phyloP scores from a whole-genome alignment of 2,888 invertebrate genomes.

The Bursaphelenchus okinawaensis region DNA sequence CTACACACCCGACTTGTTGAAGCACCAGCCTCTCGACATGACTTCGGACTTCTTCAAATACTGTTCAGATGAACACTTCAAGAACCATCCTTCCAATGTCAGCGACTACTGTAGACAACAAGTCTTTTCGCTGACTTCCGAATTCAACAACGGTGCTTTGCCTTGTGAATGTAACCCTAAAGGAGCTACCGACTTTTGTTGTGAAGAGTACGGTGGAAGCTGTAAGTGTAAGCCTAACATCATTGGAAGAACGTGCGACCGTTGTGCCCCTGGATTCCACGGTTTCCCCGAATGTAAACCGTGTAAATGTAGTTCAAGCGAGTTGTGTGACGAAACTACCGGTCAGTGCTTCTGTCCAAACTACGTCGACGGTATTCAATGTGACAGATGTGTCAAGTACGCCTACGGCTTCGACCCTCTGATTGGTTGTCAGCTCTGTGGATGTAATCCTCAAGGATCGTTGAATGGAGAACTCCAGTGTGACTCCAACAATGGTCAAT shows the following conservation, averaged over 20 bases:
- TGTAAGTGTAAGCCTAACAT: slow-evolving; percentile 86
- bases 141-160: slow-evolving; percentile 87
- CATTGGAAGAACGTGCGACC: slow-evolving; percentile 77
- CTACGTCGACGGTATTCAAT: slow-evolving; percentile 79
- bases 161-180: slow-evolving; percentile 78
- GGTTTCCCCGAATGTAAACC: slow-evolving; percentile 83
- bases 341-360: slow-evolving; percentile 89
- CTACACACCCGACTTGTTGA: slow-evolving; percentile 41
- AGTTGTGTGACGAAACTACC: slow-evolving; percentile 79
- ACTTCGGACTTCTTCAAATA: slow-evolving; percentile 76
- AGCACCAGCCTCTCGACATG: slow-evolving; percentile 45
- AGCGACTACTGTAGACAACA: slow-evolving; percentile 75
- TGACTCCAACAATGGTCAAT: slow-evolving; percentile 78
- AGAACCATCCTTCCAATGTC: slow-evolving; percentile 62
- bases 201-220: slow-evolving; percentile 89
- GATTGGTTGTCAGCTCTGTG: slow-evolving; percentile 89
- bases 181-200: slow-evolving; percentile 66
- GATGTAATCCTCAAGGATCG: slow-evolving; percentile 80
- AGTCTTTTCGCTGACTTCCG: slow-evolving; percentile 85
- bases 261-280: slow-evolving; percentile 81
- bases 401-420: slow-evolving; percentile 89
- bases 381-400: slow-evolving; percentile 78
- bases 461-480: slow-evolving; percentile 73
- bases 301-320: slow-evolving; percentile 69
- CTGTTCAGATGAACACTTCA: slow-evolving; percentile 81